These are phyloP conservation scores for Chiloscyllium punctatum DNA, from an alignment of 2,797 vertebrate species.

Conservation along the genomic window DNA sequence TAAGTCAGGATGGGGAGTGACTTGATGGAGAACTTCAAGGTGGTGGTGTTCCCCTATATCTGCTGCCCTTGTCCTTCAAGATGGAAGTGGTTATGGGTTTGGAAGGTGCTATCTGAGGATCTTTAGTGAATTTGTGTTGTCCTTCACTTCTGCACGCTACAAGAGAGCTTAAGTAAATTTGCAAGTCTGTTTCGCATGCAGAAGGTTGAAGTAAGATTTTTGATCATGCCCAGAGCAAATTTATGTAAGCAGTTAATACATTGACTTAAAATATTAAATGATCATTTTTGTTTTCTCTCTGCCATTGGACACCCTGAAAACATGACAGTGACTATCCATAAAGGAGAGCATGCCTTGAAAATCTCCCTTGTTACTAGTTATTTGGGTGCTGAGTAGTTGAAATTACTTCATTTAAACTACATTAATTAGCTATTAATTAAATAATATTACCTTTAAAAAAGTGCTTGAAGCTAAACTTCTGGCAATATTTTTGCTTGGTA, in stretches of 20 bases:
- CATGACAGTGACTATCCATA: neutral
- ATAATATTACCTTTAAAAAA: neutral
- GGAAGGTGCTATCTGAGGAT: too few relatives aligned
- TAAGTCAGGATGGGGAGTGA: too few relatives aligned
- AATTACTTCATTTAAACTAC: neutral
- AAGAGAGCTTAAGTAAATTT: neutral
- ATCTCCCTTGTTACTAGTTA: neutral
- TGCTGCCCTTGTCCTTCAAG: too few relatives aligned
- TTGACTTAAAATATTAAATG: neutral
- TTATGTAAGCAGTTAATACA: neutral
- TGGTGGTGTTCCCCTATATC: too few relatives aligned
- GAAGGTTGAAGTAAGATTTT: neutral
- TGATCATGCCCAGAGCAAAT: neutral
- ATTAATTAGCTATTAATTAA: neutral
- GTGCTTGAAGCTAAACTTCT: neutral
- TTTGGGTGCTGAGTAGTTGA: neutral
- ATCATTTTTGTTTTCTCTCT: neutral
- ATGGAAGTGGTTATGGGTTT: too few relatives aligned
- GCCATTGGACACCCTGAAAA: too few relatives aligned
- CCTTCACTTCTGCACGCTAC: neutral
- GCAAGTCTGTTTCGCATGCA: neutral
- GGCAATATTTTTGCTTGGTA: neutral
- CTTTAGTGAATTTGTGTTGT: neutral
- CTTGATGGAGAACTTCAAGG: too few relatives aligned
- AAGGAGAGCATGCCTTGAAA: neutral